Evolutionary conservation across 2,797 vertebrate species (phyloP).

Genomic region (Manis crassicaudata): DNA sequence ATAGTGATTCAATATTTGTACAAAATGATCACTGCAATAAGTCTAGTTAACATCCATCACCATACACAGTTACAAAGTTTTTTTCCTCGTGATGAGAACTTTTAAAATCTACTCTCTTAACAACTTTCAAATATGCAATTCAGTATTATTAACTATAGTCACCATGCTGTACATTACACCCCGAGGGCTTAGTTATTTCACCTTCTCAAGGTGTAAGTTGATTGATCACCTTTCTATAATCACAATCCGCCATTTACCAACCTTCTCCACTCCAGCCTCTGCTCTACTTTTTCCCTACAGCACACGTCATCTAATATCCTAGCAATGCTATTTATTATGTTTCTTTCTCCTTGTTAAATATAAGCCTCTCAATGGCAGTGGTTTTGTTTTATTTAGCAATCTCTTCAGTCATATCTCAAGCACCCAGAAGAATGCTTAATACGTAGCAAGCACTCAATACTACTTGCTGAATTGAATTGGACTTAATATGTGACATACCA

Average conservation of each 20-base stretch:
- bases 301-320: background rate
- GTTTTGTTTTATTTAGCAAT: background rate
- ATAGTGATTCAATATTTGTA: background rate
- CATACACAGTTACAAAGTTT: background rate
- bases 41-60: background rate
- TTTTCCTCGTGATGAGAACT: background rate
- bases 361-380: background rate
- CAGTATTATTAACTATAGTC: background rate
- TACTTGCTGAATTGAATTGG: background rate
- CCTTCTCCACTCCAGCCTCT: background rate
- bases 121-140: background rate
- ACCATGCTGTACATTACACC: background rate
- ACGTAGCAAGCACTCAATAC: background rate
- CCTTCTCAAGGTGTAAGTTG: background rate
- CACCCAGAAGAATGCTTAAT: background rate
- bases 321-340: background rate
- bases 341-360: background rate
- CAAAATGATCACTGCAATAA: background rate
- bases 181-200: background rate
- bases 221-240: background rate
- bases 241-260: background rate
- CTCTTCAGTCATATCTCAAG: background rate
- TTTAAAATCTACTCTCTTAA: background rate
- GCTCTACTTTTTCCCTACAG: background rate
- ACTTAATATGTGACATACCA: background rate